These are phyloP conservation scores for Tinea trinotella DNA, from an alignment of 2,888 invertebrate species.

Conservation along the genomic window DNA sequence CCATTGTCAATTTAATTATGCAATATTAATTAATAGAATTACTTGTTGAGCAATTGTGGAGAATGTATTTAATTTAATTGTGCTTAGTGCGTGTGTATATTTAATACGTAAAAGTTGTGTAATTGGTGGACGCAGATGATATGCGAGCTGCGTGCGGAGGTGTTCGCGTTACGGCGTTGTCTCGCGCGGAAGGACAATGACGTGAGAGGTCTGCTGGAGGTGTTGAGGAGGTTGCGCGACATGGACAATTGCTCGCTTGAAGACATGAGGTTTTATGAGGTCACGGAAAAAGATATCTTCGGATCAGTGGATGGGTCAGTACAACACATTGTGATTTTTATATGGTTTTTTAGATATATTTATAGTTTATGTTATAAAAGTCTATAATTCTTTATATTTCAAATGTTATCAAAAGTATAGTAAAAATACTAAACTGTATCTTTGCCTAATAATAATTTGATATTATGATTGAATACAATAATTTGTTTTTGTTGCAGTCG, in stretches of 20 bases:
- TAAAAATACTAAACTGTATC: too few species aligned
- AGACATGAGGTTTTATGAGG: conserved; percentile 67
- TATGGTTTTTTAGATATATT: too few species aligned
- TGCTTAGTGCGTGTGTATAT: too few species aligned
- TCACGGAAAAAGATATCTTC: conserved; percentile 60
- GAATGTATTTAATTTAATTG: too few species aligned
- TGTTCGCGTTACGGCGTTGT: conserved; percentile 45
- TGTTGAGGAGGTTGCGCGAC: conserved; percentile 62
- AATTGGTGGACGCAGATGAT: too few species aligned
- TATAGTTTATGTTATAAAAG: too few species aligned
- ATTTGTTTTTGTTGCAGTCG: conserved; percentile 29
- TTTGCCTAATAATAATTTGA: too few species aligned
- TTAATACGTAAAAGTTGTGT: too few species aligned
- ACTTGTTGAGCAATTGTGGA: background rate
- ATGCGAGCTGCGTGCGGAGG: conserved; percentile 46
- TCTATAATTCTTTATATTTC: too few species aligned
- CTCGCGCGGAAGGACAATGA: conserved; percentile 64
- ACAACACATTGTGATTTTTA: background rate
- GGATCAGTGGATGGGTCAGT: conserved; percentile 42
- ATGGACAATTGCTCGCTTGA: conserved; percentile 63
- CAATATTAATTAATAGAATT: background rate
- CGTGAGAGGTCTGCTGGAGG: conserved; percentile 64
- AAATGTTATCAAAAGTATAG: too few species aligned
- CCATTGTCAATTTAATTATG: too few species aligned
- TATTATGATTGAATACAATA: background rate